Evolutionary conservation across 2,888 invertebrate species (phyloP), one percentile per base, ranked within the genome.

Genomic region (Agrochola macilenta): DNA sequence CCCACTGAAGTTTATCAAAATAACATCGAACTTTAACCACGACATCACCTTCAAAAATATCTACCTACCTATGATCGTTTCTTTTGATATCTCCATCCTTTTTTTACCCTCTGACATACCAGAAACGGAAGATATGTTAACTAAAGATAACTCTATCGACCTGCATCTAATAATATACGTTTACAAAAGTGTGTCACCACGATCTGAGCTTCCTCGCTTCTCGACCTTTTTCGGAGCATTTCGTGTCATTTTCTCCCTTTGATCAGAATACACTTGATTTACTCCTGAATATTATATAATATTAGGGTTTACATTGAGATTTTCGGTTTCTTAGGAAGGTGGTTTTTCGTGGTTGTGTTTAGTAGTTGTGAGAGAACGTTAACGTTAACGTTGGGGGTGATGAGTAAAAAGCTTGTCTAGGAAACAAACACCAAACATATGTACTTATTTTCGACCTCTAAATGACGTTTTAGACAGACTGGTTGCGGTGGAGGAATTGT

Each of bases 251-350:
- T 74, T 63, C 75, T 76, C 52, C 20, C 82, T 87, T 86, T 88
- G 82, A 87, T 87, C 87, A 74, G 77, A 69, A 76, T 73, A 52
- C 79, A 78, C 77, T 82, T 87, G 88, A 88, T 88, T 87, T 88
- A 82, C 78, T 77, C 49, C 49, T 72, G 66, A 84, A 84, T 83
- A 76, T 84, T 63, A 65, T 23, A 81, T 73, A 30, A 43, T 35
- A 30, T 8, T 58, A 65, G 14, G 80, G 43, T 58, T 46, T 23
- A 23, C 35, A 58, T 39, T 73, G 46, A 46, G 26, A 49, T 64
- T 63, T 63, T 26, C n/a, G 23, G 14, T 54, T 46, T 69, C 4
- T 2, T 54, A 4, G 35, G 46, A 70, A 70, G 63, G 17, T 26
- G 17, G 69, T 8, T 52, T 43, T 49, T 43, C 0, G 1, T 49